phyloP scores from a whole-genome alignment of 2,888 invertebrate genomes.

The Rosalia funebris region DNA sequence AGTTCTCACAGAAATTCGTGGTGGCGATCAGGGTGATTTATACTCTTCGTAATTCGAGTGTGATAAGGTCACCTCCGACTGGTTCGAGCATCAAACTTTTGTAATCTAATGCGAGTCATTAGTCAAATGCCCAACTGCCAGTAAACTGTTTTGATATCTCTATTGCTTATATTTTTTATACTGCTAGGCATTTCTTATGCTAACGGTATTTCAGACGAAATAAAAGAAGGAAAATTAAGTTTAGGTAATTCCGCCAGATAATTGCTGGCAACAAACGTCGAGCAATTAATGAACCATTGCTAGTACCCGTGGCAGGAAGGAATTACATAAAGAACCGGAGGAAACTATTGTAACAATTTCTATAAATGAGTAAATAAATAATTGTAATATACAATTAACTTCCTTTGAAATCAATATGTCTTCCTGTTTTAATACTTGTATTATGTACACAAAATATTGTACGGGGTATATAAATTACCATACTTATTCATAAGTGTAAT shows the following conservation, averaged over 20 bases:
- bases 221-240: background rate
- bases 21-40: background rate
- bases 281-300: background rate
- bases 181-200: background rate
- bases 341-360: too few relatives aligned
- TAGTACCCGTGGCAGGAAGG: background rate
- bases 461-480: too few relatives aligned
- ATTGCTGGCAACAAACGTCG: background rate
- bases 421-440: too few relatives aligned
- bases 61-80: slow-evolving; percentile 1
- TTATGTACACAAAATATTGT: too few relatives aligned
- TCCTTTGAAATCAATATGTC: too few relatives aligned
- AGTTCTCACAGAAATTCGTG: background rate
- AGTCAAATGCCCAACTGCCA: background rate
- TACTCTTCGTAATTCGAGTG: background rate
- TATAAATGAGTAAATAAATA: too few relatives aligned
- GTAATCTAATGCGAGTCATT: background rate
- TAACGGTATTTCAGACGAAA: background rate
- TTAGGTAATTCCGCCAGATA: background rate
- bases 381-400: too few relatives aligned
- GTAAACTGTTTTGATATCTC: slow-evolving; percentile 2
- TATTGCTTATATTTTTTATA: background rate
- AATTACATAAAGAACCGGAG: too few relatives aligned
- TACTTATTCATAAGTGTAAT: too few relatives aligned
- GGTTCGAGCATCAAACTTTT: background rate